Evolutionary conservation across 2,113 vertebrate species (phyloP), one percentile per base, ranked within the genome.

Genomic region (Barnardius zonarius): DNA sequence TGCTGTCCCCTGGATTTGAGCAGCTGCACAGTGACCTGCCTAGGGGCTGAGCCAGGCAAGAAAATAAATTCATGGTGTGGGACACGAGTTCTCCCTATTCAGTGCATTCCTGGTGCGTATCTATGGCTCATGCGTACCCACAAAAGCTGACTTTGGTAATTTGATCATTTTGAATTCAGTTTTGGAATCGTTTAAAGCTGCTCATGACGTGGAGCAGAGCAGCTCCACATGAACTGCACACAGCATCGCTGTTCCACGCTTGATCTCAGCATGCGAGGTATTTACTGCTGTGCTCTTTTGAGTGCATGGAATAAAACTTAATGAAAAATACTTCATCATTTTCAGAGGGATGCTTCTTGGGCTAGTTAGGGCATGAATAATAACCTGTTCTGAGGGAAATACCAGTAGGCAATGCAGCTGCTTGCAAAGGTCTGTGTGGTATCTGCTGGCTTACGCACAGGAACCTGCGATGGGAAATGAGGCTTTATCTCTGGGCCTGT

Each of bases 61-160:
- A 43, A 41, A 10, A 35, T 14, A 28, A 68, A 76, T 17, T 5
- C 7, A 24, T 2, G 0, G 18, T 25, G 57, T 3, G 3, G 0
- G 0, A 15, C 30, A 25, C 0, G 1, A 73, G 22, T 22, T 55
- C 35, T 64, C n/a, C 33, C 39, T 35, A 0, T 30, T 10, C 7
- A 20, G 14, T 70, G 16, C 1, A 0, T 6, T 49, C 25, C 68
- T 74, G 44, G 28, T 33, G 33, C 10, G 13, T 37, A 4, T 12
- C 78, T 74, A 2, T 27, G 59, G 72, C 23, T 78, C 30, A 4
- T 17, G 48, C 6, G 3, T 16, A 28, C 44, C 35, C 20, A 8
- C 11, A n/a, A 44, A 86, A 62, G 57, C 12, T 37, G 46, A 14
- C 16, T 30, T 55, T 13, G 44, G 35, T 81, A 52, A 44, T 19